Evolutionary conservation across 2,888 invertebrate genomes (phyloP).

Genomic region (Disparrhopalites patrizii): DNA sequence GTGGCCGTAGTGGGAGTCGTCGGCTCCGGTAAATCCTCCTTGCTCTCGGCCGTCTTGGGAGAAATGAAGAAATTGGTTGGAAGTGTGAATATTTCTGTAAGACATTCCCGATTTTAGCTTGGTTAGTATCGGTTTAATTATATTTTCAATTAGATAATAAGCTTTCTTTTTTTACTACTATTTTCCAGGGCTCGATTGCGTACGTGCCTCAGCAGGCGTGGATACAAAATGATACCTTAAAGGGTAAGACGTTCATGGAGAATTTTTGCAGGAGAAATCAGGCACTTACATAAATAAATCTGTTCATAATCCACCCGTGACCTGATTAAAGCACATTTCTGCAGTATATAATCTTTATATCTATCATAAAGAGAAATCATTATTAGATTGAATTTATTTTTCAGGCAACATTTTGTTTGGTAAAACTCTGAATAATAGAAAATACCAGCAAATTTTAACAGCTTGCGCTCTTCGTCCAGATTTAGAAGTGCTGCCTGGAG

Average conservation of each 20-base stretch:
- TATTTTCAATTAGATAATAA: background rate
- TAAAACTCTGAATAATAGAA: conserved; percentile 63
- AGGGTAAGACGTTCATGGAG: too few relatives aligned
- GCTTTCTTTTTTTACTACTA: background rate
- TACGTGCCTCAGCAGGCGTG: conserved; percentile 94
- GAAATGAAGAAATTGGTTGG: conserved; percentile 51
- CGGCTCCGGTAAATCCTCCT: conserved; percentile 75
- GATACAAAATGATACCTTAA: conserved; percentile 94
- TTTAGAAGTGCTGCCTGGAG: conserved; percentile 88
- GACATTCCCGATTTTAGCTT: background rate
- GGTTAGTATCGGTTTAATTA: background rate
- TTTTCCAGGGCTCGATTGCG: conserved; percentile 58
- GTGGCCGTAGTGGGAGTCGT: conserved; percentile 85
- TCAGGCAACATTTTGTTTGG: conserved; percentile 96
- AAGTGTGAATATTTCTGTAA: conserved; percentile 13
- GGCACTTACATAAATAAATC: too few relatives aligned
- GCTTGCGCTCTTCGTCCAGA: conserved; percentile 89
- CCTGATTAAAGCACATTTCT: too few relatives aligned
- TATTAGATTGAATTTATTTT: too few relatives aligned
- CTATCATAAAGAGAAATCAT: too few relatives aligned
- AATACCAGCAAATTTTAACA: conserved; percentile 76
- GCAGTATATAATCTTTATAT: too few relatives aligned
- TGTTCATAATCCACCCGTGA: too few relatives aligned
- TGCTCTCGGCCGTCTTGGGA: conserved; percentile 53
- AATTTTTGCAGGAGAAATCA: too few relatives aligned